phyloP scores from a whole-genome alignment of 2,888 invertebrate species.

The Erebia epiphron region DNA sequence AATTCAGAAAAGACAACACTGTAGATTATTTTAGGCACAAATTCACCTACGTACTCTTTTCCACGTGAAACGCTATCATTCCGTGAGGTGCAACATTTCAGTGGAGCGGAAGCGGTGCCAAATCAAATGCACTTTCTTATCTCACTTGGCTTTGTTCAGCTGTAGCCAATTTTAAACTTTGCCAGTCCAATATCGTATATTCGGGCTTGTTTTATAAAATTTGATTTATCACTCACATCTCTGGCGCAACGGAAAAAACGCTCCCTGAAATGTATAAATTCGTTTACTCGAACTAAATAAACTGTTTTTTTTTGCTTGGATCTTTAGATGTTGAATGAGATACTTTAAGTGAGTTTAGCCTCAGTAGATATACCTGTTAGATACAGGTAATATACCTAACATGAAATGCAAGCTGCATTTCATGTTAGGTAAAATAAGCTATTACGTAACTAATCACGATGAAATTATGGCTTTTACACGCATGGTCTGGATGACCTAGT shows the following conservation, averaged over 20 bases:
- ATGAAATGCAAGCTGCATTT: neutral
- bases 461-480: conserved; percentile 20
- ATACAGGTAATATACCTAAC: neutral
- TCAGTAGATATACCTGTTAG: no score
- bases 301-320: no score
- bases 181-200: conserved; percentile 26
- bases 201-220: conserved; percentile 23
- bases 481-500: conserved; percentile 51
- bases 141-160: conserved; percentile 32
- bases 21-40: neutral
- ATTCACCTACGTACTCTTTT: neutral
- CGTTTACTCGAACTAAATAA: no score
- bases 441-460: conserved; percentile 21
- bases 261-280: neutral
- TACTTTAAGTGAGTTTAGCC: no score
- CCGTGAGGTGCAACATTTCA: conserved; percentile 19
- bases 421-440: conserved; percentile 21
- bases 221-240: conserved; percentile 19
- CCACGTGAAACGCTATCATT: conserved; percentile 15
- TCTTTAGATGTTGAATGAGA: no score
- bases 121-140: conserved; percentile 35
- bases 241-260: neutral
- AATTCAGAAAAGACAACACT: no score
- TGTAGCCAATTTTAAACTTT: conserved; percentile 29
- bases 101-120: conserved; percentile 28